phyloP scores from a whole-genome alignment of 92 coral and sea anemone genomes.

The Epizoanthus illoricatus region DNA sequence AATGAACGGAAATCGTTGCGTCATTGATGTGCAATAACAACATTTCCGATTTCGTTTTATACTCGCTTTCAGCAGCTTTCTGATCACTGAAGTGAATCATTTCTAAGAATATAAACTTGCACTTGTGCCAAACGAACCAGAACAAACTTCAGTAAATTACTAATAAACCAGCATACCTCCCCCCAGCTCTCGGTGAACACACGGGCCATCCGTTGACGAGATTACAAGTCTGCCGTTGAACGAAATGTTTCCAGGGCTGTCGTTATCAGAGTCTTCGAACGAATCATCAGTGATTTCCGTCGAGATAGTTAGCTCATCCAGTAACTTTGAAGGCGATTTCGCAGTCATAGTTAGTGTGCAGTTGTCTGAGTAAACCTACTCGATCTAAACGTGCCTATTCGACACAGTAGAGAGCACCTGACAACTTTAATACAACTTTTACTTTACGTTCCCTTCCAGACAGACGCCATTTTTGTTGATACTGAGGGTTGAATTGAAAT shows the following conservation, averaged over 20 bases:
- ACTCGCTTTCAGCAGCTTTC: too few species aligned
- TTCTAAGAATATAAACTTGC: background rate
- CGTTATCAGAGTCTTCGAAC: conserved; percentile 34
- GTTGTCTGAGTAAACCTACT: background rate
- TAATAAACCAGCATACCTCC: conserved; percentile 16
- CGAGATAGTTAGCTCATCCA: conserved; percentile 18
- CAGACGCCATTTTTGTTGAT: conserved; percentile 16
- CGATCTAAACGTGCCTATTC: background rate
- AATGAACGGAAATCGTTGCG: too few species aligned
- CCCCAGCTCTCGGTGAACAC: conserved; percentile 33
- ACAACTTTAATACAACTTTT: background rate
- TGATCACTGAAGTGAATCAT: background rate
- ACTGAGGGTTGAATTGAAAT: too few species aligned
- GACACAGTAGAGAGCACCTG: background rate
- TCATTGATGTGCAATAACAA: too few species aligned
- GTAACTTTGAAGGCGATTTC: conserved; percentile 28
- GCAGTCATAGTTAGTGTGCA: conserved; percentile 15
- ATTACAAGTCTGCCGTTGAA: conserved; percentile 82
- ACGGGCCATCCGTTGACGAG: conserved; percentile 38
- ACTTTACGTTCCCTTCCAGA: background rate
- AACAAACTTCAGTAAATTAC: background rate
- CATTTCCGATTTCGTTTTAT: too few species aligned
- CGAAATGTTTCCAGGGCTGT: conserved; percentile 42
- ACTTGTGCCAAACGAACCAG: background rate
- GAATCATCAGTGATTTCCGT: conserved; percentile 24